Conservation (phyloP, 2,113 vertebrate species). For the Urocynchramus pylzowi region DNA sequence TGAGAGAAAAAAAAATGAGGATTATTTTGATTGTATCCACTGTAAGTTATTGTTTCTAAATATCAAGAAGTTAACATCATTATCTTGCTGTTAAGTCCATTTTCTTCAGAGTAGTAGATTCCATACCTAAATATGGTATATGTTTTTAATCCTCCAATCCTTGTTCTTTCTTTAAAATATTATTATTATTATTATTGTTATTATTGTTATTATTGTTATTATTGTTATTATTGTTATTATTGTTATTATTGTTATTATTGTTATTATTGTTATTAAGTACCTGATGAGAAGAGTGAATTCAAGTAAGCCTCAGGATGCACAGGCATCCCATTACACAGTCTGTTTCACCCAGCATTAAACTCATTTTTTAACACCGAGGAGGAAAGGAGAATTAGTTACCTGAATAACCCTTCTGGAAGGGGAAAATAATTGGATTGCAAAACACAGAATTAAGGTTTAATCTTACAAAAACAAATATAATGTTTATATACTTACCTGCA, state of each 20-base stretch:
- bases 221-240: too few relatives aligned
- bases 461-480: not conserved
- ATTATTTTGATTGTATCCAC: not conserved
- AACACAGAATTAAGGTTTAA: not conserved
- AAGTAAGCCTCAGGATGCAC: not conserved
- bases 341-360: not conserved
- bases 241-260: too few relatives aligned
- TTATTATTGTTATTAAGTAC: too few relatives aligned
- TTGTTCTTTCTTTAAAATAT: not conserved
- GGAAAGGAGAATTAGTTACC: not conserved
- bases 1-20: accelerated
- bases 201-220: too few relatives aligned
- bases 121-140: not conserved
- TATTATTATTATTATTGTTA: too few relatives aligned
- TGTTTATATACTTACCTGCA: not conserved
- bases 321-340: not conserved
- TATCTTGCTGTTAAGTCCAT: not conserved
- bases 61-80: not conserved
- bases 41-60: not conserved
- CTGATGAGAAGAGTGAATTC: not conserved
- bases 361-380: not conserved
- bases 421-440: not conserved
- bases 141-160: not conserved
- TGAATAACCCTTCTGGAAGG: not conserved
- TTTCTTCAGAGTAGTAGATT: not conserved